Evolutionary conservation across 2,113 vertebrate genomes (phyloP).

Genomic region (Sitta europaea): DNA sequence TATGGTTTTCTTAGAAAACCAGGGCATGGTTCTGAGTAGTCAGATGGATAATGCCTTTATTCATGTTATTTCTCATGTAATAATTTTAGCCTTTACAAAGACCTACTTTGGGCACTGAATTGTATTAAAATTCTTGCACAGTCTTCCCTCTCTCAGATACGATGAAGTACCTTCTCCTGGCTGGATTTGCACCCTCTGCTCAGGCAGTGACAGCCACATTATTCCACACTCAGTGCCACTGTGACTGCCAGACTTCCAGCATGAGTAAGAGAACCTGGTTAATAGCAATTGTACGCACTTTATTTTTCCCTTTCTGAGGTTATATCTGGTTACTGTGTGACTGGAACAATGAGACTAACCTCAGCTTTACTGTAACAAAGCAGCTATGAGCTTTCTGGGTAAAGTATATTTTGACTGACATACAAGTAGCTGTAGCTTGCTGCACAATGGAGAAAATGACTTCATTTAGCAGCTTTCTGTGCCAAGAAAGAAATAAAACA

Average conservation of each 20-base stretch:
- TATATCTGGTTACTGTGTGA: conserved; percentile 23
- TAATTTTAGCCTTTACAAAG: background rate
- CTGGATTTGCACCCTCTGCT: background rate
- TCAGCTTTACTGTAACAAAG: conserved; percentile 29
- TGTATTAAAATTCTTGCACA: background rate
- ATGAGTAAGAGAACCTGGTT: background rate
- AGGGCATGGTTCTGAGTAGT: background rate
- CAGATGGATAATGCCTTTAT: background rate
- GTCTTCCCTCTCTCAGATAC: background rate
- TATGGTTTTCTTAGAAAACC: conserved; percentile 2
- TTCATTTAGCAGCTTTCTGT: conserved; percentile 57
- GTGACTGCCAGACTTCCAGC: background rate
- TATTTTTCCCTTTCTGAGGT: conserved; percentile 19
- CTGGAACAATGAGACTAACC: conserved; percentile 32
- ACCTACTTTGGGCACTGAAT: background rate
- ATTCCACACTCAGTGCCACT: background rate
- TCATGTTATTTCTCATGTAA: background rate
- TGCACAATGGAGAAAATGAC: conserved; percentile 55
- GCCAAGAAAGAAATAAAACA: conserved; percentile 53
- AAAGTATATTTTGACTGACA: conserved; percentile 53
- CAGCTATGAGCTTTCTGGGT: conserved; percentile 21
- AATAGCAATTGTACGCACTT: background rate
- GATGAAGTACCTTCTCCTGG: background rate
- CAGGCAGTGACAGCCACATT: background rate
- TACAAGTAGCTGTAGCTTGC: conserved; percentile 33